phyloP scores from a whole-genome alignment of 2,113 vertebrate species.

The Laticauda colubrina region DNA sequence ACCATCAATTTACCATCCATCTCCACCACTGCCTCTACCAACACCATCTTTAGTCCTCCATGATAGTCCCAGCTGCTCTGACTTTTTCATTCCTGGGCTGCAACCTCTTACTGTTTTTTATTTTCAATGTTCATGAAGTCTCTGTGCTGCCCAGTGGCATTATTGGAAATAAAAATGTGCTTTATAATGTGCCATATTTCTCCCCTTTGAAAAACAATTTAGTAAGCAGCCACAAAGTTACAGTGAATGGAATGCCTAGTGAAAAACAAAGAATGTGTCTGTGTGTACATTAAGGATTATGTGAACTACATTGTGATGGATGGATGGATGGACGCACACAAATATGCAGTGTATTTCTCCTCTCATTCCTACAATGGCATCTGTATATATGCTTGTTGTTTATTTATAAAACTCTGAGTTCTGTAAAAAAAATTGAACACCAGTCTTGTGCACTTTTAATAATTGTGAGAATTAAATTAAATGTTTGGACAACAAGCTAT shows the following conservation, averaged over 20 bases:
- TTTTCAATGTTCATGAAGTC: neutral
- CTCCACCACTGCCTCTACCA: neutral
- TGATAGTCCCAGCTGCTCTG: neutral
- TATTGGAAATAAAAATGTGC: neutral
- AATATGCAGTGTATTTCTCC: neutral
- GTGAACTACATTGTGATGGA: neutral
- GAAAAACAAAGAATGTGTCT: neutral
- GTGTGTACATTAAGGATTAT: neutral
- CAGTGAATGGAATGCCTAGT: neutral
- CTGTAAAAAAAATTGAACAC: too few relatives aligned
- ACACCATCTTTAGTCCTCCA: neutral
- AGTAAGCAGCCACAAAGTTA: neutral
- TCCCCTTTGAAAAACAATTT: neutral
- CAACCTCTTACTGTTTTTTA: neutral
- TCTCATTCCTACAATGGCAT: neutral
- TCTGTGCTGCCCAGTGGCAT: neutral
- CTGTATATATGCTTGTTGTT: neutral
- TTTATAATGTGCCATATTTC: neutral
- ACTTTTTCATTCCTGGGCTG: neutral
- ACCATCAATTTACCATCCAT: neutral
- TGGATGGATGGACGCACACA: neutral
- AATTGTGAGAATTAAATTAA: neutral
- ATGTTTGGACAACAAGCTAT: neutral
- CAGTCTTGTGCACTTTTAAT: neutral
- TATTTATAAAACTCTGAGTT: neutral